Evolutionary conservation across 2,113 vertebrate genomes (phyloP).

Genomic region (Patagioenas fasciata): DNA sequence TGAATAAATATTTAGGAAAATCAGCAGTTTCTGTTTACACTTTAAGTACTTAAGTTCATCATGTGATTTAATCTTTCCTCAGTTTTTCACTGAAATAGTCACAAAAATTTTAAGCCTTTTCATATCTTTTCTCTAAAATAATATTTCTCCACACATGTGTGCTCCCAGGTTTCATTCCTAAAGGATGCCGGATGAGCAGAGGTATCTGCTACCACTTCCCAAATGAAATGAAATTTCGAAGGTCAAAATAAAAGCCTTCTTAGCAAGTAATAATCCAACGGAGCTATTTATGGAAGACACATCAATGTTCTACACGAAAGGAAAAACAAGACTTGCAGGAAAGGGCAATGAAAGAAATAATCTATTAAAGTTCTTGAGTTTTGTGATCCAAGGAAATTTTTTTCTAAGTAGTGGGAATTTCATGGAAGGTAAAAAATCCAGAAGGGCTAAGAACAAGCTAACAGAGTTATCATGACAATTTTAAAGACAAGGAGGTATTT

Average conservation of each 20-base stretch:
- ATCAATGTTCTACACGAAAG: background rate
- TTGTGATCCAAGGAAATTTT: background rate
- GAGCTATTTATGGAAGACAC: background rate
- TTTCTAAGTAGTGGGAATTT: background rate
- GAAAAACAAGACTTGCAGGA: conserved; percentile 1
- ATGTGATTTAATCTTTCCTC: background rate
- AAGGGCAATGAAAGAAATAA: background rate
- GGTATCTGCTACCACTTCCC: background rate
- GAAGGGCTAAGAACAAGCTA: background rate
- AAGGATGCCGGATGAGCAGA: background rate
- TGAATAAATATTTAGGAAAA: background rate
- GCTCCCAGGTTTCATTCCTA: background rate
- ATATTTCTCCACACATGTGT: fast-evolving
- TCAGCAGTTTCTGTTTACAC: background rate
- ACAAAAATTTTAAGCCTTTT: background rate
- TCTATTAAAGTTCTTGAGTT: background rate
- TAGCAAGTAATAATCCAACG: background rate
- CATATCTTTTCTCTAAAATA: background rate
- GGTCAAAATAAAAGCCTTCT: background rate
- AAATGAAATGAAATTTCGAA: background rate
- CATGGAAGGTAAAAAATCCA: background rate
- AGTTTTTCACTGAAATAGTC: background rate
- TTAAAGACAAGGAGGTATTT: background rate
- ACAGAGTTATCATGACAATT: background rate
- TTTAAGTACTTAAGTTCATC: background rate